Evolutionary conservation across 2,888 invertebrate genomes (phyloP), one percentile per base, ranked within the genome.

Genomic region (Zygogramma bicolorata): DNA sequence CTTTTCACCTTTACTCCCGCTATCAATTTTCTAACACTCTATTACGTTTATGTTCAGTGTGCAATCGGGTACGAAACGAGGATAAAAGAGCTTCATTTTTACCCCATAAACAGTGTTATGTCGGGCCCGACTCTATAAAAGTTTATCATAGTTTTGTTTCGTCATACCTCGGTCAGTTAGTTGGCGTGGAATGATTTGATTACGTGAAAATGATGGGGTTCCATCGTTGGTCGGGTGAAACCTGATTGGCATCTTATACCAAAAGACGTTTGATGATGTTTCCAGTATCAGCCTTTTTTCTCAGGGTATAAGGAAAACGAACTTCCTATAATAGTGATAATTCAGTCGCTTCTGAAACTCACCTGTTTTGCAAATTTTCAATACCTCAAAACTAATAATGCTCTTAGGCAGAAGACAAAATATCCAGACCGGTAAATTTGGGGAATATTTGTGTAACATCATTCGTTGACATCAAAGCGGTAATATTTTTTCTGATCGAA

Each of bases 1-100:
- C 83, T 83, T 83, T 84, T 84, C 84, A 84, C 84, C 84, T 84
- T 84, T 83, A 80, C 80, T 82, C 81, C 77, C 70, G 81, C 83
- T 82, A 84, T 84, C 84, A 84, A 84, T 84, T 84, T 82, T 80
- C 81, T 76, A 80, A 81, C 81, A 83, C 80, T 83, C 84, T 84
- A 84, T 84, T 83, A 83, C 83, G 82, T 83, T 84, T 83, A 83
- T 80, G 82, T 82, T 81, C 81, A 75, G 68, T 75, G 77, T 75
- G 80, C 83, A 83, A 84, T 84, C 82, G 84, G 79, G 80, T 80
- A 61, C 76, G 78, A 79, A 82, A 82, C 81, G 81, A 76, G 83
- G 79, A 83, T 83, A 82, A 83, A 83, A 81, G 82, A 80, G 83
- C 80, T 82, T 81, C 82, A 82, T 84, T 83, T 83, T 81, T 82